phyloP scores from a whole-genome alignment of 1,140 invertebrate species.

The Tetramorium simillimum region DNA sequence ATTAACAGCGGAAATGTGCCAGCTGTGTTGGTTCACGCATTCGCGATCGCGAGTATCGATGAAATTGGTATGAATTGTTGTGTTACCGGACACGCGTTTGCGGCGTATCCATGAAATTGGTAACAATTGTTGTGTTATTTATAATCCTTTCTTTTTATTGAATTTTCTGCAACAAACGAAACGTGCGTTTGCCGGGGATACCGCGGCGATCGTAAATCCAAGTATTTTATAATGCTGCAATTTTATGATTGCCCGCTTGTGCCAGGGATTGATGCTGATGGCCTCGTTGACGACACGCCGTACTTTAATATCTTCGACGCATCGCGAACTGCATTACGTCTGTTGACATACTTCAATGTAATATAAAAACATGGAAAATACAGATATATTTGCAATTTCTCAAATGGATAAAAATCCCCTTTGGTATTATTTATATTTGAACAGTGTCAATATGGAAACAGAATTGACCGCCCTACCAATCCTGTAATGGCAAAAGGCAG shows the following conservation, averaged over 20 bases:
- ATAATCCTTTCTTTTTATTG: constrained; percentile 23
- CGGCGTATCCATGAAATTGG: constrained; percentile 14
- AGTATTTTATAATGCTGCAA: constrained; percentile 27
- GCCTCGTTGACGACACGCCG: not conserved
- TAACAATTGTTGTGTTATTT: not conserved
- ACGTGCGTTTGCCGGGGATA: not conserved
- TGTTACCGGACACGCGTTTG: too few species aligned
- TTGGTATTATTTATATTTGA: not conserved
- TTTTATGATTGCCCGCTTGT: constrained; percentile 10
- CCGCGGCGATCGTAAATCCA: constrained; percentile 17
- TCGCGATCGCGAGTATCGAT: not conserved
- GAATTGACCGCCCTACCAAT: constrained; percentile 58
- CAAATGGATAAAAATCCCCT: constrained; percentile 45
- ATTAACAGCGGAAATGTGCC: constrained; percentile 21
- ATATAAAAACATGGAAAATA: constrained; percentile 36
- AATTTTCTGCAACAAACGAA: constrained; percentile 1
- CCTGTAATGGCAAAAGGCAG: constrained; percentile 64
- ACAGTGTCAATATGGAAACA: constrained; percentile 31
- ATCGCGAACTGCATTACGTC: not conserved
- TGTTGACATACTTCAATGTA: not conserved
- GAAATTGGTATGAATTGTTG: constrained; percentile 34
- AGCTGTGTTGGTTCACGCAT: not conserved
- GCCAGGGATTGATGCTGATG: constrained; percentile 11
- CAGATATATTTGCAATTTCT: constrained; percentile 51
- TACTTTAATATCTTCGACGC: constrained; percentile 29